phyloP scores from a whole-genome alignment of 2,888 invertebrate genomes.

The Pasiphila rectangulata region DNA sequence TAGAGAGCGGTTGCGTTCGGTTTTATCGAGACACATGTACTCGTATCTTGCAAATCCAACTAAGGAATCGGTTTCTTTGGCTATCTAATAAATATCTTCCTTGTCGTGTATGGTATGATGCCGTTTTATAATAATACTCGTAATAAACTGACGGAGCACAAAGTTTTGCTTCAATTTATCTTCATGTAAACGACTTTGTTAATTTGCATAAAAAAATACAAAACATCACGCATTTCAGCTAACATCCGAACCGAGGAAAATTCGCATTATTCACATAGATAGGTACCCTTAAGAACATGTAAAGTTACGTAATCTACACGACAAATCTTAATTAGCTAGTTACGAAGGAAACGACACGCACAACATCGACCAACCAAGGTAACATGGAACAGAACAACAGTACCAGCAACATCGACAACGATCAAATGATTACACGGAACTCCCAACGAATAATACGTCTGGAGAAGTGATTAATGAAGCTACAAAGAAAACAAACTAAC shows the following conservation, averaged over 20 bases:
- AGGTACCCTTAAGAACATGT: slow-evolving; percentile 11
- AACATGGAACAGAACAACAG: neutral
- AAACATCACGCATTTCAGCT: slow-evolving; percentile 6
- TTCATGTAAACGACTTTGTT: no score
- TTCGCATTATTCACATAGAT: slow-evolving; percentile 13
- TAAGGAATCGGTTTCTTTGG: no score
- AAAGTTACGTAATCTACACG: slow-evolving; percentile 16
- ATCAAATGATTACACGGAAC: neutral
- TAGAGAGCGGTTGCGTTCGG: neutral
- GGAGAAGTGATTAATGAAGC: no score
- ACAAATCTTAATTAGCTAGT: slow-evolving; percentile 9
- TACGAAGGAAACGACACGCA: slow-evolving; percentile 13
- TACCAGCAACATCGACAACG: neutral
- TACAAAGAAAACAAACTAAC: no score
- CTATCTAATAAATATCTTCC: no score
- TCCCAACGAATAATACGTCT: no score
- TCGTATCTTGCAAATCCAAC: no score
- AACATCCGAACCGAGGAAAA: slow-evolving; percentile 8
- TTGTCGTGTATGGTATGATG: no score
- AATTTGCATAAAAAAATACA: neutral
- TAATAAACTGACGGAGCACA: no score
- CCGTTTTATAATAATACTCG: no score
- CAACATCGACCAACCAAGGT: neutral
- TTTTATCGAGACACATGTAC: no score
- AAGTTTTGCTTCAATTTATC: no score